Percentiles rank a stretch among this genome's conserved stretches.
phyloP scores from a whole-genome alignment of 2,797 vertebrate species.

The Neosalanx taihuensis region DNA sequence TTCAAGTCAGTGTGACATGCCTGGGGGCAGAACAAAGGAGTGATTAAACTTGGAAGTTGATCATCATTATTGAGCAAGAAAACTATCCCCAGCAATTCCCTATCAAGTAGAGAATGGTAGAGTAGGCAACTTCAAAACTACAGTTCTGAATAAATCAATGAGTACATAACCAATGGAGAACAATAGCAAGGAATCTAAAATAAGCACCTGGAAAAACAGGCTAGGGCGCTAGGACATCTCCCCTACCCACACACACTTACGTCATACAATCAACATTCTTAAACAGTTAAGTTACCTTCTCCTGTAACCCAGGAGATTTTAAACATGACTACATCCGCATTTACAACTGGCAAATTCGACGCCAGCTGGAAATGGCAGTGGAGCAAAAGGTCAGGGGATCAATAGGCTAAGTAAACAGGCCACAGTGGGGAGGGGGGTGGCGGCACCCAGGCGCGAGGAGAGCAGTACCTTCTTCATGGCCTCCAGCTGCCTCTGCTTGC shows the following conservation, averaged over 20 bases:
- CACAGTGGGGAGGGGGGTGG: too few relatives aligned
- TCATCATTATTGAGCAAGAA: not conserved
- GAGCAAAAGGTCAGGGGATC: not conserved
- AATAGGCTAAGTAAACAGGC: not conserved
- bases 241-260: not conserved
- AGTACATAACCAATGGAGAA: too few relatives aligned
- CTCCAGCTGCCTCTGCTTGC: slow-evolving; percentile 89
- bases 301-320: not conserved
- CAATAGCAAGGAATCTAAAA: not conserved
- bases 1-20: not conserved
- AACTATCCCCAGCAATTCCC: not conserved
- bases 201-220: not conserved
- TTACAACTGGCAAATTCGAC: not conserved
- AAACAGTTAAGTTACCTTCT: too few relatives aligned
- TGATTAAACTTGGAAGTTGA: not conserved
- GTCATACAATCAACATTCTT: not conserved
- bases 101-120: not conserved
- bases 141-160: not conserved
- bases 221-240: not conserved
- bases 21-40: not conserved
- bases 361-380: too few relatives aligned
- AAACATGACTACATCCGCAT: not conserved
- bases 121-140: not conserved
- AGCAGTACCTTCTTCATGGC: slow-evolving; percentile 81
- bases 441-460: too few relatives aligned